Percentiles rank a stretch among this genome's conserved stretches.
These are phyloP conservation scores for Danio rerio DNA, from an alignment of 2,113 vertebrate species.

Conservation along the genomic window DNA sequence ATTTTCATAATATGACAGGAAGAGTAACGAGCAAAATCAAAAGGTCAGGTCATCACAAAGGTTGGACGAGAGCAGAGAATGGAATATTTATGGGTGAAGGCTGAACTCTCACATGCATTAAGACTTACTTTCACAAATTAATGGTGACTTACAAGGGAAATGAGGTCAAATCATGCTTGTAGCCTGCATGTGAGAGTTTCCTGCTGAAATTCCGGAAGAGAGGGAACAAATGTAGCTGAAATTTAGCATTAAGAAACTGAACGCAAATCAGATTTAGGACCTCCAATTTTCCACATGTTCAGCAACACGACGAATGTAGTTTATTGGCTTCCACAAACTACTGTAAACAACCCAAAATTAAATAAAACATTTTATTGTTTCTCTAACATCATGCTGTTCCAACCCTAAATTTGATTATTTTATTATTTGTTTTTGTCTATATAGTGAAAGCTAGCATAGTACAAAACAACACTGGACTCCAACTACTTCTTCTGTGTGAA, in stretches of 20 bases:
- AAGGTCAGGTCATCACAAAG: slow-evolving; percentile 17
- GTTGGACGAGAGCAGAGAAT: slow-evolving; percentile 4
- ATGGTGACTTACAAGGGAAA: neutral
- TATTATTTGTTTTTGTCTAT: too few species aligned
- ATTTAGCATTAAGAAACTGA: too few species aligned
- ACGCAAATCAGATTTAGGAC: neutral
- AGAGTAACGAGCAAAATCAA: slow-evolving; percentile 12
- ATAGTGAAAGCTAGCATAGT: too few species aligned
- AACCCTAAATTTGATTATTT: too few species aligned
- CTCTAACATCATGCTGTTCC: too few species aligned
- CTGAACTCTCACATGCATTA: neutral
- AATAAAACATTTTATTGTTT: too few species aligned
- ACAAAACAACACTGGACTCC: too few species aligned
- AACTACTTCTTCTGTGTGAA: too few species aligned
- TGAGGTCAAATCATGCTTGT: slow-evolving; percentile 18
- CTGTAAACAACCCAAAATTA: too few species aligned
- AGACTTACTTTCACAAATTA: slow-evolving; percentile 13
- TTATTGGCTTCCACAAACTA: too few species aligned
- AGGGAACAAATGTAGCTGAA: neutral
- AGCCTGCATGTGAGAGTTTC: neutral
- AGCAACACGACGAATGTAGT: too few species aligned
- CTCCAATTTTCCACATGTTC: too few species aligned
- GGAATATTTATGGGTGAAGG: slow-evolving; percentile 10
- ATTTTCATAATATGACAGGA: slow-evolving; percentile 26
- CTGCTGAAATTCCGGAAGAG: neutral